Evolutionary conservation across 1,140 invertebrate species (phyloP), one percentile per base, ranked within the genome.

Genomic region (Pemphigus obesinymphae): DNA sequence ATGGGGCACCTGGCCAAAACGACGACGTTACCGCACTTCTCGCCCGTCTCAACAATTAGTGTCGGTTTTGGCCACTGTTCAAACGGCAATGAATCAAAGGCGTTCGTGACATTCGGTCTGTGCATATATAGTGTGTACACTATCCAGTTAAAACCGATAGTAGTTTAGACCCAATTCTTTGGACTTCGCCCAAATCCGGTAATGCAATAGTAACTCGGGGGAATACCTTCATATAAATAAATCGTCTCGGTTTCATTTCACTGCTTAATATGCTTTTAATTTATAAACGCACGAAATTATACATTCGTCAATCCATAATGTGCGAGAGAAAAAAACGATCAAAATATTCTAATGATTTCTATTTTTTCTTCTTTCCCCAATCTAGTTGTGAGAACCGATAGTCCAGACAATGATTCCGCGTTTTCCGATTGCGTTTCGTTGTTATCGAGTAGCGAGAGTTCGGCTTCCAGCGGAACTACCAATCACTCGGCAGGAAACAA

Each of bases 371-470:
- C 37, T 8, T 8, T 40, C 37, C 37, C 43, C 43, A 7, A n/a
- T 45, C 40, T 82, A 50, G 90, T 90, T 78, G 87, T 90, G 48
- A 90, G 95, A 82, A 96, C 96, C 3, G 95, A 96, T 84, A 96
- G 95, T 83, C 96, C 96, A 0, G 97, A 98, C 88, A 97, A 97
- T 88, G 97, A 99, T 88, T 98, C 96, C 29, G 97, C 96, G 6
- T 99, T 98, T 87, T 97, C 96, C 84, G 97, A 99, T 87, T 97
- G 95, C 82, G 95, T 97, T 31, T 96, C 95, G 7, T 91, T 97
- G 89, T 87, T 96, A 68, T 96, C 95, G 37, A 80, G 76, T 20
- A 95, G 93, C 84, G 95, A 96, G 87, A 96, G 95, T 84, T 95
- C 94, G 45, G 93, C 94, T 26, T 96, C 94, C 40, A 94, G 93